Base-by-base conservation (phyloP, 2,888 invertebrate genomes). In the Caenorhabditis becei region DNA sequence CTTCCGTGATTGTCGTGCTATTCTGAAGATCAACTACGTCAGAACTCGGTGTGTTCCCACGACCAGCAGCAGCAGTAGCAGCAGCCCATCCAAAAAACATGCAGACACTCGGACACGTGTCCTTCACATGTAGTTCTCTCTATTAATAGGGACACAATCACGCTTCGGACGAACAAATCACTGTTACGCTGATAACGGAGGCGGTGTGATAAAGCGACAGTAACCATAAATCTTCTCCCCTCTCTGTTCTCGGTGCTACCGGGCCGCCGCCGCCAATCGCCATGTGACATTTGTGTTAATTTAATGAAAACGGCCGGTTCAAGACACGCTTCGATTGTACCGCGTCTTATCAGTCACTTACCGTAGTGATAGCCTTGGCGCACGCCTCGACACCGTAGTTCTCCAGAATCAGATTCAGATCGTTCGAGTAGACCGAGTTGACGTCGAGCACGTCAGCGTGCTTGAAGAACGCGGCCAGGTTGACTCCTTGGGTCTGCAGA, bases 331-430 rank as follows among this genome's bases (percentile, higher is more conserved):
- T 74, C 32, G 41, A 41, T 41, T 41, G 41, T 41, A 41, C 41
- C 41, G 41, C n/a, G n/a, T n/a, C n/a, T n/a, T n/a, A n/a, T n/a
- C n/a, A n/a, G n/a, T n/a, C n/a, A 85, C 87, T 88, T 90, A 94
- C 94, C 91, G 95, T 95, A 14, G 96, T 95, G 72, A 99, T 95
- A 2, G 96, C 95, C 91, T 94, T 94, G 62, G 94, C 94, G 0
- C 97, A 98, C 0, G 99, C 98, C 93, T 99, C 99, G 83, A 99
- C 96, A 0, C 99, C 99, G 90, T 97, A 99, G 44, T 77, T 83
- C 11, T 94, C 93, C 0, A 96, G 95, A 89, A 99, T 94, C 1
- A 95, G 94, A 89, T 97, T 96, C 80, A 99, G 95, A 91, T 98
- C 96, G 91, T 99, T 99, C 47, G 95, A 95, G 92, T 97, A 96